Evolutionary conservation across 2,113 vertebrate species (phyloP).

Genomic region (Actinemys pallida): DNA sequence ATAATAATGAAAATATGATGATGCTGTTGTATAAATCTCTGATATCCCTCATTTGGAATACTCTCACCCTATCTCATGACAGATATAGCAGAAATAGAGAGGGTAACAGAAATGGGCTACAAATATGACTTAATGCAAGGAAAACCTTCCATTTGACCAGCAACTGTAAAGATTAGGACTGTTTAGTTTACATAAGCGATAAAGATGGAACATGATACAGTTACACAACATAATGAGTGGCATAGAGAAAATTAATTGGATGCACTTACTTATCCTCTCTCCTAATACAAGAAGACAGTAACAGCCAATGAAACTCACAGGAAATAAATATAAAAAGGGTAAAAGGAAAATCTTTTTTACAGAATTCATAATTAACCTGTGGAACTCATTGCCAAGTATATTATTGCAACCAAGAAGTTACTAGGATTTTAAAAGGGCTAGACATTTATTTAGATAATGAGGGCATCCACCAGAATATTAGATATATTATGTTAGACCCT

Average conservation of each 20-base stretch:
- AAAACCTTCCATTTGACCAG: neutral
- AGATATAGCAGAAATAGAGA: neutral
- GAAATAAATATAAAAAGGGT: neutral
- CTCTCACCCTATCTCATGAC: neutral
- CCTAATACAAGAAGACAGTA: neutral
- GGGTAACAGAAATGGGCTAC: neutral
- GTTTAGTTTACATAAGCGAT: neutral
- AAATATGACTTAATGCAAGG: neutral
- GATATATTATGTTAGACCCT: neutral
- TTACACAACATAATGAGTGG: neutral
- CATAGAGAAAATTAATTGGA: neutral
- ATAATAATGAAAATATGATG: neutral
- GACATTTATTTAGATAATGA: neutral
- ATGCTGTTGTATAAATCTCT: rapidly evolving
- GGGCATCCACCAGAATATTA: neutral
- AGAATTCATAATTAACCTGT: neutral
- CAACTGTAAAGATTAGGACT: neutral
- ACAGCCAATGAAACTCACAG: too few species aligned
- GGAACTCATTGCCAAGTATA: neutral
- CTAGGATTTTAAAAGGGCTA: neutral
- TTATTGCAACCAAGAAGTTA: neutral
- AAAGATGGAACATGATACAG: neutral
- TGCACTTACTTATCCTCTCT: neutral
- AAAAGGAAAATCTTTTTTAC: neutral
- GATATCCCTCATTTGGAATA: neutral